Evolutionary conservation across 2,888 invertebrate genomes (phyloP).

Genomic region (Lamproptera curius): DNA sequence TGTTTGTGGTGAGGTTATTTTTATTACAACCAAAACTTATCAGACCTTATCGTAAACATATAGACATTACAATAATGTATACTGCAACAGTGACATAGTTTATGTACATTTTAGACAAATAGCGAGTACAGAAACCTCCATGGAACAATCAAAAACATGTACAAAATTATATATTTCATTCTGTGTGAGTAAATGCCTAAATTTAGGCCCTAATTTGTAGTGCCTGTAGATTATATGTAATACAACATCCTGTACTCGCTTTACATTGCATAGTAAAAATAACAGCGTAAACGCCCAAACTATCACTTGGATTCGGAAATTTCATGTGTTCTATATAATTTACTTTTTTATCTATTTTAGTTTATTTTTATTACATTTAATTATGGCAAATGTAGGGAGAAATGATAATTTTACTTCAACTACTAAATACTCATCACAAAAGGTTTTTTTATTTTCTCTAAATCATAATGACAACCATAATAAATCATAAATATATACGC

Average conservation of each 20-base stretch:
- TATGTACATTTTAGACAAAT: conserved; percentile 33
- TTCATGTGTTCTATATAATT: neutral
- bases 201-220: conserved; percentile 50
- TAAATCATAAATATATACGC: conserved; percentile 29
- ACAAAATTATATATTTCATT: conserved; percentile 38
- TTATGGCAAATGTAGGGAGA: conserved; percentile 8
- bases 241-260: conserved; percentile 29
- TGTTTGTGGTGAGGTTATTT: conserved; percentile 65
- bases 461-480: conserved; percentile 32
- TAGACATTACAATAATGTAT: conserved; percentile 23
- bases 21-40: conserved; percentile 59
- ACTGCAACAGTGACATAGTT: conserved; percentile 24
- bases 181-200: conserved; percentile 35
- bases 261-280: conserved; percentile 13
- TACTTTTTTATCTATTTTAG: no score
- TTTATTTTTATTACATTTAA: conserved; percentile 8
- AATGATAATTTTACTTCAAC: conserved; percentile 26
- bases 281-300: conserved; percentile 9
- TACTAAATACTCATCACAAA: conserved; percentile 29
- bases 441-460: conserved; percentile 18
- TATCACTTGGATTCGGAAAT: conserved; percentile 1
- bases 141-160: conserved; percentile 24
- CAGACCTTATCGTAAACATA: conserved; percentile 28
- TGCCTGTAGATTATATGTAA: conserved; percentile 26
- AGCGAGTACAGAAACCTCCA: conserved; percentile 52